These are phyloP conservation scores for Halcyon smyrnensis DNA, from an alignment of 2,797 vertebrate genomes.

Conservation along the genomic window DNA sequence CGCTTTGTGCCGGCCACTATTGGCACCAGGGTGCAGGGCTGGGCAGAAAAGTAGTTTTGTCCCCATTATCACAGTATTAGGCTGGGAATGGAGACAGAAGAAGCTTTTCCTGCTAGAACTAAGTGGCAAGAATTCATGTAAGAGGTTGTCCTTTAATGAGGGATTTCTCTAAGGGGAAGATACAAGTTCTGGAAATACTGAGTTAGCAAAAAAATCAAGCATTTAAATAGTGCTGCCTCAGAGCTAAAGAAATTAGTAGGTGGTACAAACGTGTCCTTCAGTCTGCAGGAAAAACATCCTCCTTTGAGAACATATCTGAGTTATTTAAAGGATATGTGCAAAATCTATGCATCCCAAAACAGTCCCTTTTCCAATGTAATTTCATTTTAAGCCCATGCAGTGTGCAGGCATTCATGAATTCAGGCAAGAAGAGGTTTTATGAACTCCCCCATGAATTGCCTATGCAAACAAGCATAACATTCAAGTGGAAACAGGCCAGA, in stretches of 20 bases:
- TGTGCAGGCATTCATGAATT: conserved; percentile 11
- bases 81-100: not conserved
- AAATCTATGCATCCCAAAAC: not conserved
- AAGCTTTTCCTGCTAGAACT: not conserved
- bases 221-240: not conserved
- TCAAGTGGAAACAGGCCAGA: conserved; percentile 35
- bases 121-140: not conserved
- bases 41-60: not conserved
- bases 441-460: not conserved
- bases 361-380: not conserved
- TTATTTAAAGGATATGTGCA: not conserved
- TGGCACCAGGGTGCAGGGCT: not conserved
- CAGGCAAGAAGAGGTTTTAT: conserved; percentile 18
- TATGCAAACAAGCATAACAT: conserved; percentile 1
- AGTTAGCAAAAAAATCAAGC: not conserved
- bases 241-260: not conserved
- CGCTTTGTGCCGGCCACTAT: not conserved
- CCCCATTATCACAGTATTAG: not conserved
- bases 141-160: not conserved
- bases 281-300: not conserved
- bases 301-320: not conserved
- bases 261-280: not conserved
- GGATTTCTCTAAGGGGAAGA: not conserved
- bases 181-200: not conserved
- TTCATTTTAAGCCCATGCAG: not conserved